A percentile compares a stretch with the other conserved stretches of the same genome.
Evolutionary conservation across 2,797 vertebrate species (phyloP).

Genomic region (Dipus sagitta): DNA sequence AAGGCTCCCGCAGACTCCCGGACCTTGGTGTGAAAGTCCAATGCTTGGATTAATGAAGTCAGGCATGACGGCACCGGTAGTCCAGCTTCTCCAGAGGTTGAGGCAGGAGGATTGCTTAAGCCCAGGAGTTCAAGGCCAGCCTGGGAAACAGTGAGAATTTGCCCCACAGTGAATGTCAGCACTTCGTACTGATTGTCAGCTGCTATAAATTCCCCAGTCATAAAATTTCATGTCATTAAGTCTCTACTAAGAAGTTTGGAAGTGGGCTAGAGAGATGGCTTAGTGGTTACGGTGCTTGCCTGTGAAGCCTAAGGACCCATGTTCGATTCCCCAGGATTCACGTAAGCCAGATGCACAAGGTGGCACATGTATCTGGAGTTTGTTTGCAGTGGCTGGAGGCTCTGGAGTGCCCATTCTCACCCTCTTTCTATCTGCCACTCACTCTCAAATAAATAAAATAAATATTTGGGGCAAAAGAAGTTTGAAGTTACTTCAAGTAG

Average conservation of each 20-base stretch:
- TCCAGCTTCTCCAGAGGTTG: background rate
- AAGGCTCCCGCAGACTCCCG: background rate
- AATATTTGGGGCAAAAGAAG: too few relatives aligned
- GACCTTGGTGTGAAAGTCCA: background rate
- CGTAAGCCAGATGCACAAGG: too few relatives aligned
- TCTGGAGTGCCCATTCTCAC: too few relatives aligned
- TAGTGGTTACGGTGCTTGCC: too few relatives aligned
- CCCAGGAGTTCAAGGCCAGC: background rate
- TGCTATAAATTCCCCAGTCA: background rate
- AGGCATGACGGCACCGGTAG: too few relatives aligned
- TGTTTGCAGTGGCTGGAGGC: too few relatives aligned
- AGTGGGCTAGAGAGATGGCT: background rate
- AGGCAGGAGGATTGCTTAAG: background rate
- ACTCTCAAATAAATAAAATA: too few relatives aligned
- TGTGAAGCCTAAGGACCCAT: too few relatives aligned
- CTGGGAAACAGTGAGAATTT: background rate
- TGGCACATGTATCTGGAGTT: too few relatives aligned
- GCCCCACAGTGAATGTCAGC: background rate
- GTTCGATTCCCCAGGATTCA: too few relatives aligned
- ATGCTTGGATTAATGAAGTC: background rate
- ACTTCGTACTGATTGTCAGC: background rate
- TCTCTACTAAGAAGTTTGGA: background rate
- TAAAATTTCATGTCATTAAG: background rate
- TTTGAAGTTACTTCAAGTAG: constrained; percentile 39
- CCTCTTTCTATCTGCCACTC: too few relatives aligned